Base-by-base conservation (phyloP, 2,113 vertebrate species). In the Cettia cetti region DNA sequence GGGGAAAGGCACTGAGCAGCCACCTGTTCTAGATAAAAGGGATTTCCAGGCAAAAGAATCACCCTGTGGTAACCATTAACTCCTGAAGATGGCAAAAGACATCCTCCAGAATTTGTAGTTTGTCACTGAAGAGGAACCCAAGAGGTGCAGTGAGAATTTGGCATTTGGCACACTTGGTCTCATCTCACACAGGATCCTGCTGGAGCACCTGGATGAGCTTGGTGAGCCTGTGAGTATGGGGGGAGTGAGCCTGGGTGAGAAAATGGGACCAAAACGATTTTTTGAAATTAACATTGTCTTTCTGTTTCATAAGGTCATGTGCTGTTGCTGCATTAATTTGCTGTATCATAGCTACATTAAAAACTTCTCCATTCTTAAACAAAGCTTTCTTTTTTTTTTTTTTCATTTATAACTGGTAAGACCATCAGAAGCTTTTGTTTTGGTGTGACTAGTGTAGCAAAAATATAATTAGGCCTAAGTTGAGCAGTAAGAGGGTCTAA, bases 201-300 rank as follows among this genome's bases (percentile, higher is more conserved):
- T 15, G 39, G 74, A 79, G 30, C 3, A 0, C 33, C 56, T 74
- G 4, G 8, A 40, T 0, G 0, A 71, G 21, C 21, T 88, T 4
- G 0, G 35, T 85, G n/a, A n/a, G 53, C 57, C 30, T 61, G 50
- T 61, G 59, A 72, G 59, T 72, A 54, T 0, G 0, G 30, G 52
- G 31, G 7, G 10, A 78, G 24, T 37, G 28, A 82, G n/a, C 0
- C 0, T 15, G 39, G n/a, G 24, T 56, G 18, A 57, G 61, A 71
- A 66, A 92, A 69, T 40, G 26, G 26, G 1, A 72, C 54, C 15
- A 5, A 75, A 91, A 68, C 0, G 0, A 5, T 63, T 83, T 63
- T 90, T 63, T 22, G 8, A 74, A 90, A 70, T 0, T 0, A 2
- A 0, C 30, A 47, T 42, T 0, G 6, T 63, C 33, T 83, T 92